A percentile compares a stretch with the other conserved stretches of the same genome.
phyloP scores from a whole-genome alignment of 1,140 invertebrate genomes.

The Dreissena polymorpha region DNA sequence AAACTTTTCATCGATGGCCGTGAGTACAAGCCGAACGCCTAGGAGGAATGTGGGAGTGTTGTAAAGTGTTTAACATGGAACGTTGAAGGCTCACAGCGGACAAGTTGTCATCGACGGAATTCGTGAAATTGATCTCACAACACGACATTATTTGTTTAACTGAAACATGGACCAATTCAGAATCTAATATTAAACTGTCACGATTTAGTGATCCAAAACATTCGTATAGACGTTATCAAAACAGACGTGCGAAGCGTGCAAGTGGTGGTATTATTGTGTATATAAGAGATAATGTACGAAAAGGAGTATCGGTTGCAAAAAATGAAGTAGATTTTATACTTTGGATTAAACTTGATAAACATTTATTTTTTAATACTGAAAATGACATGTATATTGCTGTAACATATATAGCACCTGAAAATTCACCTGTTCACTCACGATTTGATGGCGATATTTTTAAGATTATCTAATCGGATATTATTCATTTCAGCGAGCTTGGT shows the following conservation, averaged over 20 bases:
- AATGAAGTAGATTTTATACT: conserved; percentile 13
- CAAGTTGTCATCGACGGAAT: conserved; percentile 8
- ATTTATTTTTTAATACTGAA: conserved; percentile 19
- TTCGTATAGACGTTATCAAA: conserved; percentile 31
- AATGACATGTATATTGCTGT: conserved; percentile 16
- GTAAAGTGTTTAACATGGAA: conserved; percentile 25
- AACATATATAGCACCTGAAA: conserved; percentile 22
- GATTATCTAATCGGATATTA: neutral
- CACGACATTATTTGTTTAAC: conserved; percentile 31
- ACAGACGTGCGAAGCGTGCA: conserved; percentile 11
- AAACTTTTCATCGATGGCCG: conserved; percentile 25
- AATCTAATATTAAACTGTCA: conserved; percentile 20
- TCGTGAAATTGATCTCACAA: neutral
- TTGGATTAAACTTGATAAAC: conserved; percentile 34
- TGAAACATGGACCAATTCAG: conserved; percentile 31
- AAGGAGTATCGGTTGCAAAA: conserved; percentile 30
- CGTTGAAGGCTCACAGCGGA: conserved; percentile 14
- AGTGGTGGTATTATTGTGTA: conserved; percentile 31
- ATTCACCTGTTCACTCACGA: conserved; percentile 11
- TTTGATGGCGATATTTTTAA: conserved; percentile 24
- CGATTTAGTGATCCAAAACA: conserved; percentile 28
- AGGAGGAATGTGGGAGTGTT: conserved; percentile 18
- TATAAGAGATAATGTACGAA: conserved; percentile 13
- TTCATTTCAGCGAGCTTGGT: conserved; percentile 4
- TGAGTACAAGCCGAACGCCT: neutral